Evolutionary conservation across 2,113 vertebrate genomes (phyloP), one percentile per base, ranked within the genome.

Genomic region (Pteruthius melanotis): DNA sequence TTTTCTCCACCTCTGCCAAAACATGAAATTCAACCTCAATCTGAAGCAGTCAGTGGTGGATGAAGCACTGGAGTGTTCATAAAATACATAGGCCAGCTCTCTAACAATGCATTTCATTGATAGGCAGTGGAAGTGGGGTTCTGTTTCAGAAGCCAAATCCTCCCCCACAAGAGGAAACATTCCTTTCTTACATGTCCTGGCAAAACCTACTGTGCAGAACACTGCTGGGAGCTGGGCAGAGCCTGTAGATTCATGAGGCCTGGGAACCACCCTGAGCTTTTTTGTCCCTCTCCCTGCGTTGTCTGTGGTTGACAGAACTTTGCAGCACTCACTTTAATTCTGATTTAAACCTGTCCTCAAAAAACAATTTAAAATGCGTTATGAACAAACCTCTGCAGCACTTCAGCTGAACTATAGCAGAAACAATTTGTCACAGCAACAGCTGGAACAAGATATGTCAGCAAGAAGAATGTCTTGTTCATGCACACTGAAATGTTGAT

Each of bases 361-460:
- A 72, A 90, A 79, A 15, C 3, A 10, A 47, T 37, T 83, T 56
- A 21, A 87, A 92, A 44, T n/a, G n/a, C 0, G 0, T 40, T 80
- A 78, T 49, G 79, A 88, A 20, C 66, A 90, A 66, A 24, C 66
- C 13, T 65, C 83, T 37, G 40, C 64, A 88, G 88, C 27, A 27
- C 83, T 89, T 95, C 47, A 81, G 68, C 82, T 94, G 82, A 94
- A 59, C 90, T 93, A 57, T 4, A 53, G 93, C 74, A 95, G 87
- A 85, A 92, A 88, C 83, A 89, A 97, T 97, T 97, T 84, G 96
- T 97, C 94, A 97, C 91, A 97, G 97, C 93, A 97, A 88, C 94
- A 97, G 96, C 95, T 97, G 94, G 94, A 94, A 84, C 59, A 87
- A 84, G 87, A 94, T 80, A 59, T 81, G 93, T 93, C 93, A 92